Evolutionary conservation across 2,113 vertebrate genomes (phyloP).

Genomic region (Gila orcuttii): DNA sequence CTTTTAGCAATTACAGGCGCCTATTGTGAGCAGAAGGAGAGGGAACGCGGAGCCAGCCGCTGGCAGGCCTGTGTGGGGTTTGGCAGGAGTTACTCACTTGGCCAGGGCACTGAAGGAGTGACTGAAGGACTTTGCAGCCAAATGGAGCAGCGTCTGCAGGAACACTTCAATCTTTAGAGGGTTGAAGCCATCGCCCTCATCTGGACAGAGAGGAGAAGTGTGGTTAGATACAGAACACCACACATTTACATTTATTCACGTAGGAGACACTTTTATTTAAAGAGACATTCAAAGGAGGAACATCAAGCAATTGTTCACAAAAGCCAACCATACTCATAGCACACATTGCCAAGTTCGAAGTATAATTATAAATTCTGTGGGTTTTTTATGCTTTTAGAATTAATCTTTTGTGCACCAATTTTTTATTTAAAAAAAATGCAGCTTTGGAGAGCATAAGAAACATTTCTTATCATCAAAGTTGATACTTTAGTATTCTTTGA

Average conservation of each 20-base stretch:
- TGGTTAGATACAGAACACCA: neutral
- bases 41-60: neutral
- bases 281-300: neutral
- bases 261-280: neutral
- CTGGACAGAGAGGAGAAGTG: constrained; percentile 68
- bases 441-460: too few relatives aligned
- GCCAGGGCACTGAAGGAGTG: constrained; percentile 97
- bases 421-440: too few relatives aligned
- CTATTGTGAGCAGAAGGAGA: neutral
- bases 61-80: neutral
- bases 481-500: too few relatives aligned
- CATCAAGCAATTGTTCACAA: neutral
- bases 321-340: neutral
- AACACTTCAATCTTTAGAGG: constrained; percentile 98
- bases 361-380: neutral
- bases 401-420: too few relatives aligned
- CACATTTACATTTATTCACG: neutral
- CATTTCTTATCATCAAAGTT: too few relatives aligned
- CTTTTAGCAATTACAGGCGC: neutral
- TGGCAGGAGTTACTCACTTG: constrained; percentile 82
- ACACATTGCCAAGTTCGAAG: neutral
- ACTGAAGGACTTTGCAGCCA: constrained; percentile 97
- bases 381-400: too few relatives aligned
- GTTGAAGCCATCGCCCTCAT: constrained; percentile 94
- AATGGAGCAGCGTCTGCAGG: constrained; percentile 90